Evolutionary conservation across 1,140 invertebrate genomes (phyloP).

Genomic region (Drosophila lacertosa): DNA sequence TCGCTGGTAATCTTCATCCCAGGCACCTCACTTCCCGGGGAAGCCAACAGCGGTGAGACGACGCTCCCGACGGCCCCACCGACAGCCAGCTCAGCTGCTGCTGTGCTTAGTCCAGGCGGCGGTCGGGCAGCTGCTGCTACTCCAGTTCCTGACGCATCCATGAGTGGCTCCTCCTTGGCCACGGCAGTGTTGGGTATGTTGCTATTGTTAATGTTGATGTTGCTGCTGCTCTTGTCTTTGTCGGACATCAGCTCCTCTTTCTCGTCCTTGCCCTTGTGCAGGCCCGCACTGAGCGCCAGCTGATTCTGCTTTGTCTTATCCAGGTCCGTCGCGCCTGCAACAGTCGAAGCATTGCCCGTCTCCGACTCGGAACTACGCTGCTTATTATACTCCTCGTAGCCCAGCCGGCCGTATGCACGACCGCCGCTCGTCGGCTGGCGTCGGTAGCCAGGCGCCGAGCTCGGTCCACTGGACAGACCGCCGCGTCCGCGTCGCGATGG

Average conservation of each 20-base stretch:
- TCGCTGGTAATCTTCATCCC: constrained; percentile 50
- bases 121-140: constrained; percentile 35
- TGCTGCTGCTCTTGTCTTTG: constrained; percentile 61
- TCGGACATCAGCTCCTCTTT: constrained; percentile 45
- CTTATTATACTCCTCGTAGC: constrained; percentile 84
- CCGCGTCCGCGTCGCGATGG: constrained; percentile 91
- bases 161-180: constrained; percentile 61
- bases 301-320: constrained; percentile 90
- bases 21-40: constrained; percentile 25
- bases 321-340: constrained; percentile 82
- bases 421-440: constrained; percentile 58
- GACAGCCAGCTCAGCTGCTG: constrained; percentile 1
- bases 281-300: constrained; percentile 87
- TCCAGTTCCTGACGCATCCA: constrained; percentile 17
- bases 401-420: constrained; percentile 85
- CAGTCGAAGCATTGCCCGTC: constrained; percentile 5
- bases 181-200: constrained; percentile 58
- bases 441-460: constrained; percentile 76
- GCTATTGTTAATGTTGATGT: constrained; percentile 33
- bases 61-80: not conserved
- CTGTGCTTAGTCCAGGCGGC: constrained; percentile 55
- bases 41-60: constrained; percentile 18
- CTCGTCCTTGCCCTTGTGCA: constrained; percentile 84
- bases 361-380: constrained; percentile 83
- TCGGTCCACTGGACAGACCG: constrained; percentile 76